These are phyloP conservation scores for Drosophila tropicalis DNA, from an alignment of 1,140 invertebrate species.

Conservation along the genomic window DNA sequence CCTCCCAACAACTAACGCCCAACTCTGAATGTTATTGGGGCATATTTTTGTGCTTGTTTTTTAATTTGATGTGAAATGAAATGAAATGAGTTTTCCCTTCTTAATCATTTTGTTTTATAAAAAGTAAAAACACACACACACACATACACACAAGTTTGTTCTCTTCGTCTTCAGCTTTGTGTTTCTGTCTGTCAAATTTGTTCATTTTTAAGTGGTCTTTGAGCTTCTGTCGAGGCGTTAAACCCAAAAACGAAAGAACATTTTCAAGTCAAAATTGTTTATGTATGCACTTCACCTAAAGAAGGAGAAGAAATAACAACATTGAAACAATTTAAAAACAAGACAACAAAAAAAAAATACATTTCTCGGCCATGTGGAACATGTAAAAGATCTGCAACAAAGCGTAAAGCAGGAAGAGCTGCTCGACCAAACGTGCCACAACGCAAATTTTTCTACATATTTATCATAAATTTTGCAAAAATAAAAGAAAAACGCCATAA, in stretches of 20 bases:
- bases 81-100: slow-evolving; percentile 15
- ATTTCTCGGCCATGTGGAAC: not conserved
- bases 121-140: not conserved
- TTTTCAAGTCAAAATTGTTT: slow-evolving; percentile 26
- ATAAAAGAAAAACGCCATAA: not conserved
- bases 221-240: not conserved
- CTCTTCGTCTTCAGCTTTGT: not conserved
- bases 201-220: slow-evolving; percentile 18
- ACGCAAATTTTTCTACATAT: slow-evolving; percentile 47
- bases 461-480: slow-evolving; percentile 48
- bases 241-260: not conserved
- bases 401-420: slow-evolving; percentile 42
- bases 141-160: not conserved
- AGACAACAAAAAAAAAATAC: slow-evolving; percentile 20
- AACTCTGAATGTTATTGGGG: not conserved
- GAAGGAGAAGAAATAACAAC: slow-evolving; percentile 26
- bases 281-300: slow-evolving; percentile 45
- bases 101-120: not conserved
- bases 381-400: slow-evolving; percentile 61
- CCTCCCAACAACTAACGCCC: not conserved
- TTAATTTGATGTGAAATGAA: slow-evolving; percentile 60
- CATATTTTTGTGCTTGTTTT: slow-evolving; percentile 36
- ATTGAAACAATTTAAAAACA: too few relatives aligned
- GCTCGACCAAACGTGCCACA: slow-evolving; percentile 44
- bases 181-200: slow-evolving; percentile 6